Base-by-base conservation (phyloP, 2,888 invertebrate species). In the Hyppa rectilinea region DNA sequence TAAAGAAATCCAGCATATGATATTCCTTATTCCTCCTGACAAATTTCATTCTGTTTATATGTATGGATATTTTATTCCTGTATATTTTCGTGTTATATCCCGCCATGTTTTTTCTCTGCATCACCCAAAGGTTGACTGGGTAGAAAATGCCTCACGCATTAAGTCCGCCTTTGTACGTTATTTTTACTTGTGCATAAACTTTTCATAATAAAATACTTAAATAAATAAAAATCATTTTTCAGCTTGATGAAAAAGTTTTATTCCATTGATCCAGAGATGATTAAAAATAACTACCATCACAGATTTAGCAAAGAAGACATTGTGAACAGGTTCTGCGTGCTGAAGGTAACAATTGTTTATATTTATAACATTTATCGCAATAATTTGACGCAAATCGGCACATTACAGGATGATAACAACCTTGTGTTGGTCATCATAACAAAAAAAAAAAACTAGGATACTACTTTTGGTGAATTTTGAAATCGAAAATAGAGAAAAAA, bases 301-400 rank as follows among this genome's bases (percentile, higher is more conserved):
- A 93, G 97, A 84, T 96, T 97, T 89, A 91, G 92, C 31, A 94
- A 90, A 76, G 93, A 96, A 40, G 92, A 95, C 52, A 94, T 97
- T 29, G 90, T 97, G 47, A 94, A 96, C 73, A 95, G 96, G 75
- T 97, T 98, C 92, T 96, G 97, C 9, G 97, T 97, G 84, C 91
- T 98, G 53, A 96, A 96, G 95, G 97, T 97, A 74, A 55, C 5
- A 20, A 5, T 38, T 26, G 6, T 12, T 60, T 31, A 38, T 2
- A 55, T 12, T 38, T 40, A 31, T 6, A 17, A 31, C 2, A 43
- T 45, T 36, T 5, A 14, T 66, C n/a, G 20, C 12, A 4, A 23
- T 29, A n/a, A 67, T 45, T n/a, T 31, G 20, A 75, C n/a, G 4
- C 36, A 17, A 14, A n/a, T 23, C 17, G 5, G 45, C 14, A 40